Base-by-base conservation (phyloP, 2,797 vertebrate species). In the Spinus olivaceus region DNA sequence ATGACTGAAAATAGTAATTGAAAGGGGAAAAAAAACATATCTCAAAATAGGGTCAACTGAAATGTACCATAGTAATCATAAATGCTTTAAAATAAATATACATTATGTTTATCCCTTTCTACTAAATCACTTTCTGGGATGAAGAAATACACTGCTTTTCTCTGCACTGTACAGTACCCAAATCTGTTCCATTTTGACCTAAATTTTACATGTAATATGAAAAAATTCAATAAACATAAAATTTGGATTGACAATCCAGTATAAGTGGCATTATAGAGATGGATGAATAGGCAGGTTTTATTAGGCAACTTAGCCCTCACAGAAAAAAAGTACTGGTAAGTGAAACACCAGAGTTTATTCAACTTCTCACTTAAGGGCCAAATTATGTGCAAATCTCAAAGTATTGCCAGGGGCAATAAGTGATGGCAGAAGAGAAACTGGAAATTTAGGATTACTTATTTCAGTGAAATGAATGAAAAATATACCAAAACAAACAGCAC, bases 381-480 rank as follows among this genome's bases (percentile, higher is more conserved):
- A 80, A 92, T 93, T 81, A 91, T 39, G 80, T 53, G 66, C 60
- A 87, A 60, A 21, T 56, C 82, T 82, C 47, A 65, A 13, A 69
- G 46, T 50, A 69, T 4, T 78, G 56, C 67, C 67, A 51, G 39
- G 22, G 61, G 74, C 57, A 89, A 91, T 39, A 93, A 87, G 23
- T 12, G 77, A 84, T 64, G 81, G 74, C 56, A 95, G 46, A 25
- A 95, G 61, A 94, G 70, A 88, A 88, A 89, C 63, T 81, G n/a
- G 21, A 95, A 96, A 94, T 77, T 87, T 86, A 84, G 49, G 74
- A 90, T 86, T 88, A 93, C 69, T 83, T 8, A 73, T 56, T 94
- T 56, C 51, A 86, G 16, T 54, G 28, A 37, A 88, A 91, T 54
- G 14, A 82, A 80, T 82, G 23, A 84, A 80, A 96, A 70, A 64